Conservation (phyloP, 2,888 invertebrate species). For the Timema cristinae region DNA sequence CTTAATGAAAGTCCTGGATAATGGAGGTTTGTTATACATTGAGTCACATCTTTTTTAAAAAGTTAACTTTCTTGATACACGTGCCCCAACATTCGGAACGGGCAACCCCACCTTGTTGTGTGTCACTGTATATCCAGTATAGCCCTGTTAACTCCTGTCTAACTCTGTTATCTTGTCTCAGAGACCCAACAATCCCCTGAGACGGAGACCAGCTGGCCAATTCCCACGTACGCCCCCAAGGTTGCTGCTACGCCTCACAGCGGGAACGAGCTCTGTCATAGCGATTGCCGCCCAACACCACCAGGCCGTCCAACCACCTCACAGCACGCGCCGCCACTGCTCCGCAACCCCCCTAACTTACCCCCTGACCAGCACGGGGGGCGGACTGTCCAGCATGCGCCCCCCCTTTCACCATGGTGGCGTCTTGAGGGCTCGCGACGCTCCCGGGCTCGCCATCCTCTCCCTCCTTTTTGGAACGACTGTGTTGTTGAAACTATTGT, state of each 20-base stretch:
- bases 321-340: slow-evolving; percentile 14
- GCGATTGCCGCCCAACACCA: slow-evolving; percentile 53
- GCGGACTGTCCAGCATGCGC: slow-evolving; percentile 12
- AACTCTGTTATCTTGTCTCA: slow-evolving; percentile 45
- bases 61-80: too few species aligned
- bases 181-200: slow-evolving; percentile 85
- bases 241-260: slow-evolving; percentile 81
- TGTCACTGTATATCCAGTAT: too few species aligned
- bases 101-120: too few species aligned
- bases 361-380: neutral
- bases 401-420: slow-evolving; percentile 1
- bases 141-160: too few species aligned
- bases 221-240: slow-evolving; percentile 67
- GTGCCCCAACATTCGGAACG: too few species aligned
- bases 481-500: neutral
- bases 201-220: slow-evolving; percentile 74
- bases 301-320: slow-evolving; percentile 43
- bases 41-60: too few species aligned
- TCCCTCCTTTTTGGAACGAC: slow-evolving; percentile 14
- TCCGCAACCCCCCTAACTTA: neutral
- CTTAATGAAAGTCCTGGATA: too few species aligned
- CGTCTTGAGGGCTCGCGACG: slow-evolving; percentile 10
- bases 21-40: too few species aligned
- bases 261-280: slow-evolving; percentile 45
- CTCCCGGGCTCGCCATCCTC: neutral